Conservation (phyloP, 30 jellyfish, hydroid and myxozoan genomes). For the Pseudorhiza aurosa region DNA sequence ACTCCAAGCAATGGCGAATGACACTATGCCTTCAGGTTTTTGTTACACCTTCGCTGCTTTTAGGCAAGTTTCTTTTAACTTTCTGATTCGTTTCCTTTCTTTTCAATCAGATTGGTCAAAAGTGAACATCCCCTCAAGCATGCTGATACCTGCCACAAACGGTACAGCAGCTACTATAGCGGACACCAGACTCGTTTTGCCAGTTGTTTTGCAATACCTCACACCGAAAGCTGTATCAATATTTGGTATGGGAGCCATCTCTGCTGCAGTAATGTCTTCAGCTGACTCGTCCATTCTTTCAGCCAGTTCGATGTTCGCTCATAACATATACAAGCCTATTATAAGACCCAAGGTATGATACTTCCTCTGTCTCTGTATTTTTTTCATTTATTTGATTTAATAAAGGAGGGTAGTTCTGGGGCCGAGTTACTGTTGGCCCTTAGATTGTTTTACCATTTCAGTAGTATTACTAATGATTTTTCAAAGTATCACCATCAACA, state of each 20-base stretch:
- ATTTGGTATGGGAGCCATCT: conserved; percentile 93
- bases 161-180: conserved; percentile 5
- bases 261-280: conserved; percentile 96
- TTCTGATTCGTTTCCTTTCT: not conserved
- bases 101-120: conserved; percentile 41
- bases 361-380: too few relatives aligned
- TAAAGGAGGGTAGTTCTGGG: too few relatives aligned
- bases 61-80: too few relatives aligned
- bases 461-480: too few relatives aligned
- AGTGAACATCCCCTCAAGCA: conserved; percentile 16
- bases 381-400: too few relatives aligned
- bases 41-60: too few relatives aligned
- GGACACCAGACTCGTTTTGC: conserved; percentile 85
- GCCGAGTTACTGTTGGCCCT: not conserved
- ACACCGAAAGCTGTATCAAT: conserved; percentile 89
- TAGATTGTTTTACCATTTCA: too few relatives aligned
- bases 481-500: too few relatives aligned
- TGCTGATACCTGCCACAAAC: conserved; percentile 12
- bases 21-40: too few relatives aligned
- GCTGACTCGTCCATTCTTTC: conserved; percentile 93
- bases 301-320: conserved; percentile 90
- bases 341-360: conserved; percentile 82
- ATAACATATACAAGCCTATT: conserved; percentile 74
- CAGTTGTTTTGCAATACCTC: conserved; percentile 86
- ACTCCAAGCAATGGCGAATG: too few relatives aligned